Conservation (phyloP, 2,797 vertebrate species). For the Sebastes diaconus region DNA sequence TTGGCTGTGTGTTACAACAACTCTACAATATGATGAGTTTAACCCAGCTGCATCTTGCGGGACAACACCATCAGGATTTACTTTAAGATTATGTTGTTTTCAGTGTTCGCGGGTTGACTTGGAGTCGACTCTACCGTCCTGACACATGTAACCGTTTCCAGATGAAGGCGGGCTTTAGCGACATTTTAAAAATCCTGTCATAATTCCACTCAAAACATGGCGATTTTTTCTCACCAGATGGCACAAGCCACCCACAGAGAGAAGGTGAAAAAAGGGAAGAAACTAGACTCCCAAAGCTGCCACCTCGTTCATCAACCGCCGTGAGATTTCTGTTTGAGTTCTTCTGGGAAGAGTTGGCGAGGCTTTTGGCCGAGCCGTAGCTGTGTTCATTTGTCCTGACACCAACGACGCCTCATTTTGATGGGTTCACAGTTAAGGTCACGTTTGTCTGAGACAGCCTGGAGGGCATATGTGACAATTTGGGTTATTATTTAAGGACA, state of each 20-base stretch:
- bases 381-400: conserved; percentile 32
- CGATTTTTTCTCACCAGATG: conserved; percentile 49
- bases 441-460: conserved; percentile 14
- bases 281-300: background rate
- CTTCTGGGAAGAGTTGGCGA: background rate
- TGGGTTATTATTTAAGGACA: conserved; percentile 17
- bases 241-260: conserved; percentile 66
- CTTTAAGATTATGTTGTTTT: conserved; percentile 49
- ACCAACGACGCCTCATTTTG: conserved; percentile 17
- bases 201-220: conserved; percentile 49
- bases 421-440: conserved; percentile 41
- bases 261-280: conserved; percentile 19
- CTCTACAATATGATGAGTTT: conserved; percentile 29
- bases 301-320: conserved; percentile 4
- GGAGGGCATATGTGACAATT: conserved; percentile 26
- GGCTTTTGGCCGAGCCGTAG: background rate
- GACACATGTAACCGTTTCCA: conserved; percentile 71
- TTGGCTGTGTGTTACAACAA: conserved; percentile 26
- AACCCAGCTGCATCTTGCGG: conserved; percentile 28
- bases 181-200: conserved; percentile 52
- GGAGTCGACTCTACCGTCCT: conserved; percentile 29
- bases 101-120: conserved; percentile 39
- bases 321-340: conserved; percentile 3
- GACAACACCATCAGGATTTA: conserved; percentile 50
- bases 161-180: conserved; percentile 67